A percentile compares a stretch with the other conserved stretches of the same genome.
Evolutionary conservation across 2,888 invertebrate species (phyloP).

Genomic region (Tetragnatha montana): DNA sequence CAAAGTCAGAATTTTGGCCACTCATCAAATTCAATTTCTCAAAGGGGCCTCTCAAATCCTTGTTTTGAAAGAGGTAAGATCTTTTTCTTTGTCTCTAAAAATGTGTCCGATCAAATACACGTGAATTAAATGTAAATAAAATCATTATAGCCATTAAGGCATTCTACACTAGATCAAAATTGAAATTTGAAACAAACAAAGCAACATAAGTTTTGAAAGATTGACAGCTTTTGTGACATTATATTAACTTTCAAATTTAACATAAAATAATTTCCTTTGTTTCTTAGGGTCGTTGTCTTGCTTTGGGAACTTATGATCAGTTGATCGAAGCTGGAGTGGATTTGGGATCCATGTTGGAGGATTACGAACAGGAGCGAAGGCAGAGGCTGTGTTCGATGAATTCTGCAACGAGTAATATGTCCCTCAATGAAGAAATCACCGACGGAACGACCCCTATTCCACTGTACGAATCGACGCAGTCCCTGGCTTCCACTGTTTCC

Average conservation of each 20-base stretch:
- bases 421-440: constrained; percentile 27
- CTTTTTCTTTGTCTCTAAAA: background rate
- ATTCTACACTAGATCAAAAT: background rate
- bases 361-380: constrained; percentile 57
- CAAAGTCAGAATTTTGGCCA: constrained; percentile 77
- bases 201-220: too few relatives aligned
- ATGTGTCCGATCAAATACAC: background rate
- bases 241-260: too few relatives aligned
- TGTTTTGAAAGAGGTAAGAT: constrained; percentile 76
- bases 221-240: too few relatives aligned
- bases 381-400: constrained; percentile 58
- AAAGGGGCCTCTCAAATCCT: constrained; percentile 75
- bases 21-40: constrained; percentile 79
- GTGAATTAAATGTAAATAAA: background rate
- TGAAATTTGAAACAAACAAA: too few relatives aligned
- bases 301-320: constrained; percentile 71
- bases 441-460: constrained; percentile 55
- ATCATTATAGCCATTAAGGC: background rate
- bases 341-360: constrained; percentile 71
- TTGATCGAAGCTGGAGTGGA: constrained; percentile 71
- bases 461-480: constrained; percentile 66
- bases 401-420: constrained; percentile 43
- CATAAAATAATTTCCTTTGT: too few relatives aligned
- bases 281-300: constrained; percentile 69
- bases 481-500: constrained; percentile 55